Conservation (phyloP, 2,113 vertebrate genomes). For the Nesoenas mayeri region DNA sequence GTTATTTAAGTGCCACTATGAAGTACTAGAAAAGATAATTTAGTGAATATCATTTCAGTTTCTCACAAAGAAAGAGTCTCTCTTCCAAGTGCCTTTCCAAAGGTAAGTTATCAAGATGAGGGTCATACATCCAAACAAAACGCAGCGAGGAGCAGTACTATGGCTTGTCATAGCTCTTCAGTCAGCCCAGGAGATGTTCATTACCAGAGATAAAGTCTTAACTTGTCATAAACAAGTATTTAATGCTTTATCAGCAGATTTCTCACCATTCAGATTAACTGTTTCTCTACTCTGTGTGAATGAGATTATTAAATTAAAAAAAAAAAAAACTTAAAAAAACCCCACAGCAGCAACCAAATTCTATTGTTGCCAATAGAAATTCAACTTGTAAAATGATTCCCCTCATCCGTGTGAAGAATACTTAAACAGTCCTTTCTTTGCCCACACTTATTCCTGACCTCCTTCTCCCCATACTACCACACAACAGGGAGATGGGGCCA, state of each 20-base stretch:
- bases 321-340: neutral
- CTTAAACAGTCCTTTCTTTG: neutral
- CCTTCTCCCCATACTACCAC: neutral
- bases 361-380: neutral
- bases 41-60: neutral
- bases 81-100: neutral
- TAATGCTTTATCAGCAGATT: neutral
- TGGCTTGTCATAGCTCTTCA: neutral
- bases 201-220: neutral
- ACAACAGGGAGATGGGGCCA: accelerated
- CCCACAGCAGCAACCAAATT: neutral
- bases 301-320: neutral
- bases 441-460: too few relatives aligned
- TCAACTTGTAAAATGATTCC: accelerated
- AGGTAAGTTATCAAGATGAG: neutral
- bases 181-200: neutral
- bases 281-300: neutral
- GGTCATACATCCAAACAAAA: neutral
- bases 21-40: neutral
- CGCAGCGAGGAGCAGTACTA: accelerated
- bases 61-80: neutral
- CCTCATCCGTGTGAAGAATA: accelerated
- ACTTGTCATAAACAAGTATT: neutral
- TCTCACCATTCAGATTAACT: neutral
- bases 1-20: neutral